A percentile compares a stretch with the other conserved stretches of the same genome.
Evolutionary conservation across 2,113 vertebrate species (phyloP).

Genomic region (Scytalopus superciliaris): DNA sequence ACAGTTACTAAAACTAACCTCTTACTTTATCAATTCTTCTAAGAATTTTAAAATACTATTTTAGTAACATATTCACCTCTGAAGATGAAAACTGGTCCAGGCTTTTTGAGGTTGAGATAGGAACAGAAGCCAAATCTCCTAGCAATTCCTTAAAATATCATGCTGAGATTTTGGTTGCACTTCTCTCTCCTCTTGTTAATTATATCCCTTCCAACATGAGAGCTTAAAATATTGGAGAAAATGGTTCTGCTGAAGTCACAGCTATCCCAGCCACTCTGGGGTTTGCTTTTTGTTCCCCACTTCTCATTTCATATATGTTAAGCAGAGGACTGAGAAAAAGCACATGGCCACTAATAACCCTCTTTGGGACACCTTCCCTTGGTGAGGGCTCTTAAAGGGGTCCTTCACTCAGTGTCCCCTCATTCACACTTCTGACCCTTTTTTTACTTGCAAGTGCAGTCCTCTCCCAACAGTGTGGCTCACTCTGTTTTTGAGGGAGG

Average conservation of each 20-base stretch:
- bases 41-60: background rate
- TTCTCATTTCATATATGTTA: background rate
- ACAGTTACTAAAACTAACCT: background rate
- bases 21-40: background rate
- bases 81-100: background rate
- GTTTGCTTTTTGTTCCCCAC: background rate
- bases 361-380: background rate
- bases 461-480: background rate
- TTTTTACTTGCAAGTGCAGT: background rate
- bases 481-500: background rate
- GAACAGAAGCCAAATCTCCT: background rate
- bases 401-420: background rate
- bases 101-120: background rate
- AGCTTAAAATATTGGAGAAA: background rate
- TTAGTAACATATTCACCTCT: background rate
- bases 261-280: rapidly evolving
- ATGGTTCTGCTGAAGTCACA: background rate
- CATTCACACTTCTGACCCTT: background rate
- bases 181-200: background rate
- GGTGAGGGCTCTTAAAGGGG: background rate
- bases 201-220: background rate
- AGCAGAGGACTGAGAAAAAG: background rate
- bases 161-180: background rate
- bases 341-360: background rate
- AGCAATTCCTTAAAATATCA: background rate